Percentiles rank a stretch among this genome's conserved stretches.
phyloP scores from a whole-genome alignment of 2,888 invertebrate species.

The Xestia ashworthii region DNA sequence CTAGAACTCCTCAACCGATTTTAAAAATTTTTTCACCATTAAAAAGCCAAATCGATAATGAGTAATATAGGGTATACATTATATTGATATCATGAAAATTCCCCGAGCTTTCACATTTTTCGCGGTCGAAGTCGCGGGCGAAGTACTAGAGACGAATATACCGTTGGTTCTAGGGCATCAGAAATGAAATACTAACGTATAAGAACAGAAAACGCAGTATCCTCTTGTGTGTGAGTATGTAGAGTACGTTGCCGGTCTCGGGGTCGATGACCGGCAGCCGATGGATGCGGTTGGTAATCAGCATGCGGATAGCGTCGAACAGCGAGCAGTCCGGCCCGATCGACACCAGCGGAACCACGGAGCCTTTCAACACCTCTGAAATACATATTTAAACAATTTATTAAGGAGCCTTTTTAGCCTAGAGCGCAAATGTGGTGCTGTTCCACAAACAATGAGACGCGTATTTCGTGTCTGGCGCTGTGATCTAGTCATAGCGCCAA shows the following conservation, averaged over 20 bases:
- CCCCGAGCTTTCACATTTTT: no score
- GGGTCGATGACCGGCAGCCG: slow-evolving; percentile 99
- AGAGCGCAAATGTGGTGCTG: neutral
- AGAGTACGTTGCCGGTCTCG: slow-evolving; percentile 98
- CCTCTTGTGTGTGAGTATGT: slow-evolving; percentile 99
- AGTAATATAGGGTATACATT: no score
- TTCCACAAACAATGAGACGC: neutral
- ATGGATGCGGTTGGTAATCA: slow-evolving; percentile 98
- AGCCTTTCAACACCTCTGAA: slow-evolving; percentile 96
- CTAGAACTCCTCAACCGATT: no score
- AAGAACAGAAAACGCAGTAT: slow-evolving; percentile 99
- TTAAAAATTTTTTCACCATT: no score
- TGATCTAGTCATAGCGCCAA: neutral
- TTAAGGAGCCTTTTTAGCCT: neutral
- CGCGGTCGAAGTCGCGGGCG: no score
- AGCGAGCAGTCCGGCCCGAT: slow-evolving; percentile 98
- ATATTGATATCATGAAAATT: no score
- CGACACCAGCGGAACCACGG: slow-evolving; percentile 96
- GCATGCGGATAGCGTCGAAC: slow-evolving; percentile 97
- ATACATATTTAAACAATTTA: slow-evolving; percentile 39
- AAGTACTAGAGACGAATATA: neutral
- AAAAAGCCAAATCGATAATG: no score
- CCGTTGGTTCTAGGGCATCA: neutral
- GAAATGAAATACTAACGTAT: slow-evolving; percentile 95
- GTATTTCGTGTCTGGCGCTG: no score